These are phyloP conservation scores for Oligia strigilis DNA, from an alignment of 2,888 invertebrate species.

Conservation along the genomic window DNA sequence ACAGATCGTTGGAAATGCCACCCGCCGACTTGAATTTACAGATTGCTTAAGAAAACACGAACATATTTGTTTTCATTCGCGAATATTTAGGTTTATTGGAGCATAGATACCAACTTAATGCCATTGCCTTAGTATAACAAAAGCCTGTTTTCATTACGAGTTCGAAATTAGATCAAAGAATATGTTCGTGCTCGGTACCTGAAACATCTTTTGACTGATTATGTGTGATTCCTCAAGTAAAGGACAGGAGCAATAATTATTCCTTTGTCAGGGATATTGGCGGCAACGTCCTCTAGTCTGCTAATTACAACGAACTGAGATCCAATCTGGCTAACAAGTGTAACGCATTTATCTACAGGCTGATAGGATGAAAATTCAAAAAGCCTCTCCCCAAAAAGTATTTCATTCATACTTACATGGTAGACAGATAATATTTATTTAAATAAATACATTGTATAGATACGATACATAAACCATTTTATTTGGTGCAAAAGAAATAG, in stretches of 20 bases:
- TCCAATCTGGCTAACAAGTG: neutral
- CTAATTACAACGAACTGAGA: neutral
- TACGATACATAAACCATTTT: neutral
- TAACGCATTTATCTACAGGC: neutral
- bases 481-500: neutral
- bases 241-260: neutral
- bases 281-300: neutral
- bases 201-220: neutral
- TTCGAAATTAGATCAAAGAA: neutral
- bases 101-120: neutral
- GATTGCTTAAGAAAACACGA: constrained; percentile 6
- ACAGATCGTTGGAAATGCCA: constrained; percentile 18
- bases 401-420: neutral
- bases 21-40: constrained; percentile 37
- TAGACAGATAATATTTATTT: neutral
- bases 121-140: neutral
- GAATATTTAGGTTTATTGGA: constrained; percentile 4
- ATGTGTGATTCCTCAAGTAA: neutral
- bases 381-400: neutral
- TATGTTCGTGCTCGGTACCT: neutral
- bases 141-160: neutral
- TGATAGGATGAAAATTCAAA: neutral
- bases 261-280: neutral
- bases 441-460: too few species aligned
- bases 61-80: neutral